A percentile compares a stretch with the other conserved stretches of the same genome.
phyloP scores from a whole-genome alignment of 2,888 invertebrate genomes.

The Microctonus brassicae region DNA sequence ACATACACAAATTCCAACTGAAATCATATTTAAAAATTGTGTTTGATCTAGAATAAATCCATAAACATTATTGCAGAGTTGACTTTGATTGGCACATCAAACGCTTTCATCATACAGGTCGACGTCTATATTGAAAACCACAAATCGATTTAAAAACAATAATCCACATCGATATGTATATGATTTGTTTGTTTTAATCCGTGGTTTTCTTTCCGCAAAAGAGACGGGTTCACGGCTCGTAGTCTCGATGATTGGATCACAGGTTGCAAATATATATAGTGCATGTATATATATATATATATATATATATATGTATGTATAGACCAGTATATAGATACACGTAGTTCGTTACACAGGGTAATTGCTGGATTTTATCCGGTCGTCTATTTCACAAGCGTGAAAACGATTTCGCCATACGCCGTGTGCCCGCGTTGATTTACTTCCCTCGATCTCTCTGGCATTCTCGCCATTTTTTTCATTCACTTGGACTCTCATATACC shows the following conservation, averaged over 20 bases:
- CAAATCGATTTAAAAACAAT: slow-evolving; percentile 7
- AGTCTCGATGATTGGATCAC: slow-evolving; percentile 29
- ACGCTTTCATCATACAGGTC: neutral
- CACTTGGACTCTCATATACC: neutral
- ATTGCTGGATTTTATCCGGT: slow-evolving; percentile 28
- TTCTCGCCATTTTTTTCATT: slow-evolving; percentile 23
- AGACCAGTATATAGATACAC: slow-evolving; percentile 17
- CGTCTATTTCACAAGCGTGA: slow-evolving; percentile 32
- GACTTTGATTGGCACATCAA: slow-evolving; percentile 5
- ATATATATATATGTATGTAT: too few relatives aligned
- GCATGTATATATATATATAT: slow-evolving; percentile 7
- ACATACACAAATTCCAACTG: neutral
- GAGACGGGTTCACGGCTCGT: slow-evolving; percentile 14
- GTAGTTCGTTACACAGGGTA: slow-evolving; percentile 30
- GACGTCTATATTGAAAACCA: slow-evolving; percentile 6
- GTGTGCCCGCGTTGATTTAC: slow-evolving; percentile 18
- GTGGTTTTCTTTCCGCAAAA: slow-evolving; percentile 20
- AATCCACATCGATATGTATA: neutral
- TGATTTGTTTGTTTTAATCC: neutral
- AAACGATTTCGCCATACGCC: slow-evolving; percentile 27
- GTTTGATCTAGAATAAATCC: neutral
- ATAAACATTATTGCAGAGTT: too few relatives aligned
- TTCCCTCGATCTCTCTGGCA: slow-evolving; percentile 18
- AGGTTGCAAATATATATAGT: slow-evolving; percentile 24
- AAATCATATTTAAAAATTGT: too few relatives aligned